phyloP scores from a whole-genome alignment of 2,888 invertebrate genomes.

The Rhamnusium bicolor region DNA sequence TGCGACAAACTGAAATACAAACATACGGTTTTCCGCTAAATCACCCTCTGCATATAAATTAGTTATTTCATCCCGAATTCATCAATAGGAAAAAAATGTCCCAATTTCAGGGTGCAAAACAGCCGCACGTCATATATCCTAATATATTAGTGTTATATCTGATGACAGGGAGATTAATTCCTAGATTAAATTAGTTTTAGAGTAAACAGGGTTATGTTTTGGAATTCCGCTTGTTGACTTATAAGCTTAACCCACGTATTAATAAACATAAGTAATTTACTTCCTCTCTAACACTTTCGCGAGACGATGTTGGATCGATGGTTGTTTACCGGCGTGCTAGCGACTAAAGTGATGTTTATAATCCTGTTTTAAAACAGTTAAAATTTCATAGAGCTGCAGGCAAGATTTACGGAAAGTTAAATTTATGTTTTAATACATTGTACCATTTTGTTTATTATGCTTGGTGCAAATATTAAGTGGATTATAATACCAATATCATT shows the following conservation, averaged over 20 bases:
- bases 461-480: not conserved
- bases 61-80: too few species aligned
- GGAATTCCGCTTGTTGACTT: conserved; percentile 35
- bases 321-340: conserved; percentile 10
- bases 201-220: conserved; percentile 30
- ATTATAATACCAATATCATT: not conserved
- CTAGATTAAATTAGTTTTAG: conserved; percentile 31
- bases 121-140: not conserved
- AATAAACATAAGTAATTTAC: conserved; percentile 37
- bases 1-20: too few species aligned
- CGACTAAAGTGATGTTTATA: not conserved
- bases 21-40: too few species aligned
- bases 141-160: conserved; percentile 1
- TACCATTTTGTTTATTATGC: not conserved
- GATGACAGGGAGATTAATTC: conserved; percentile 28
- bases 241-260: conserved; percentile 31
- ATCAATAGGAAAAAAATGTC: not conserved
- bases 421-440: not conserved
- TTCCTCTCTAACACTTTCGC: conserved; percentile 28
- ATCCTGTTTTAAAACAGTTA: conserved; percentile 3
- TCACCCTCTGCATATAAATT: too few species aligned
- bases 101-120: not conserved
- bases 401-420: conserved; percentile 3
- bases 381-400: conserved; percentile 2
- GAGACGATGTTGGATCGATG: conserved; percentile 29